Evolutionary conservation across 2,797 vertebrate species (phyloP), one percentile per base, ranked within the genome.

Genomic region (Cichlasoma orientale): DNA sequence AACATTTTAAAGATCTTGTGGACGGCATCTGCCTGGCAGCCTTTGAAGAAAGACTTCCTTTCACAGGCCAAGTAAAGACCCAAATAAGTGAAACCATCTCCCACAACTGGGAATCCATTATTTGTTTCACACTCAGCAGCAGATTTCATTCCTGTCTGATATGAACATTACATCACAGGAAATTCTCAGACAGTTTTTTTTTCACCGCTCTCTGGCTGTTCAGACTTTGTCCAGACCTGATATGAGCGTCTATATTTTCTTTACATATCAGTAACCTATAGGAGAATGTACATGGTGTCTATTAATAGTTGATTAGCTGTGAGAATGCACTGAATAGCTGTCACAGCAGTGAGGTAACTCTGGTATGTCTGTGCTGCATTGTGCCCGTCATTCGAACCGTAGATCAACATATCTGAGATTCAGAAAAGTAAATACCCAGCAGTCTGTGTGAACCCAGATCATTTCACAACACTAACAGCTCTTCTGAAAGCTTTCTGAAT

Each of bases 181-280:
- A 63, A 92, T 90, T 87, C 92, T 84, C 86, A 90, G 89, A 89
- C 87, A 10, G 23, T 47, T 47, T 25, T 66, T 47, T 29, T 47
- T 19, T 53, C 86, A 4, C 7, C 19, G 25, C 3, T 72, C 3
- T 80, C 53, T 31, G 79, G 47, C 70, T 44, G 53, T 14, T 70
- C 77, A 68, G 75, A 50, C 81, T 75, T 72, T 58, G 16, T 68
- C 76, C 59, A 84, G 61, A 18, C 36, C 18, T 7, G 31, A 80
- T 82, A 56, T 29, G 29, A 82, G 44, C 41, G 21, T n/a, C 3
- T 74, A 27, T 80, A 47, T 86, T 84, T 88, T 14, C 54, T 77
- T 76, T 58, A 66, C 7, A 1, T 44, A 36, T 56, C 61, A 36
- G 11, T 55, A 44, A 8, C 25, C 18, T 78, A 79, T 81, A 59